Evolutionary conservation across 2,888 invertebrate species (phyloP).

Genomic region (Thecophora atra): DNA sequence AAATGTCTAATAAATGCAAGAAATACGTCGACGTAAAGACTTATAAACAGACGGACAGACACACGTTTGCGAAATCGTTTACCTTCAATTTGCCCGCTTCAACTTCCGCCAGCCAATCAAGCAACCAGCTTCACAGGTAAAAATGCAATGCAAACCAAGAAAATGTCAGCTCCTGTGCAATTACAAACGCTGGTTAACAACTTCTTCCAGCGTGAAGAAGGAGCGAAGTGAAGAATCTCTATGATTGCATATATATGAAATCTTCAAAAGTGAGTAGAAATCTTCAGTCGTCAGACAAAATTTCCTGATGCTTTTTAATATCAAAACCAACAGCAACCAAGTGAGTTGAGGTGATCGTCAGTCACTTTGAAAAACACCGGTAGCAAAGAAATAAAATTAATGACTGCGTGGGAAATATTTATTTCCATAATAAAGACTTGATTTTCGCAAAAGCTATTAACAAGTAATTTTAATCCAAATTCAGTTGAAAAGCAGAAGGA

Average conservation of each 20-base stretch:
- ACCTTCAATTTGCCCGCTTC: constrained; percentile 35
- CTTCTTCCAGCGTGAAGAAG: neutral
- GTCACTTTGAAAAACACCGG: neutral
- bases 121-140: neutral
- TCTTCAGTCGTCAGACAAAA: neutral
- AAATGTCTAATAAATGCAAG: constrained; percentile 1
- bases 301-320: neutral
- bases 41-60: neutral
- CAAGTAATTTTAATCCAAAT: neutral
- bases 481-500: neutral
- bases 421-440: constrained; percentile 29
- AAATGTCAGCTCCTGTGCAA: constrained; percentile 33
- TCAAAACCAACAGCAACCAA: neutral
- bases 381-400: neutral
- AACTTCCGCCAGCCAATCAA: constrained; percentile 25
- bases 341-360: neutral
- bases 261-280: too few relatives aligned
- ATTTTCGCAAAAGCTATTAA: neutral
- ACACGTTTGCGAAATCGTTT: constrained; percentile 29
- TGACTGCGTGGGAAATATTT: constrained; percentile 5
- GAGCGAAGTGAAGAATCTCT: too few relatives aligned
- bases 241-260: too few relatives aligned
- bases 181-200: constrained; percentile 31
- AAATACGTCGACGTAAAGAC: neutral
- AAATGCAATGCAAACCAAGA: constrained; percentile 14